phyloP scores from a whole-genome alignment of 2,797 vertebrate species.

The Setipinna tenuifilis region DNA sequence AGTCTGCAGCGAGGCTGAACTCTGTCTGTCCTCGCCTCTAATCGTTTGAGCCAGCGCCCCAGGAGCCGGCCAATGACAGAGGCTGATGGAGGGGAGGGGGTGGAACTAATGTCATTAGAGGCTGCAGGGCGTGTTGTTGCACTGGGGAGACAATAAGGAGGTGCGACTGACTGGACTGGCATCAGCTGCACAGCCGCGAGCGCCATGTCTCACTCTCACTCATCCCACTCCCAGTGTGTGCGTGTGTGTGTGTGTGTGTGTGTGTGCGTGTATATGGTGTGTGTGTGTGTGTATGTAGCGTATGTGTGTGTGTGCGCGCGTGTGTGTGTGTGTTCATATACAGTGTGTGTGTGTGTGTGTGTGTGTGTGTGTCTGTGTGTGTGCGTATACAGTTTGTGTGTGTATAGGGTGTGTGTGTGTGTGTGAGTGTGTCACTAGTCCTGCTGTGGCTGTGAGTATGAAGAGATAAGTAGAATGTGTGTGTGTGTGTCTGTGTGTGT shows the following conservation, averaged over 20 bases:
- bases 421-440: neutral
- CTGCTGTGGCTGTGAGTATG: neutral
- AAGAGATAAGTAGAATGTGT: too few relatives aligned
- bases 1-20: too few relatives aligned
- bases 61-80: neutral
- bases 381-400: neutral
- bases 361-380: neutral
- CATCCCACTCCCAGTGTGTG: too few relatives aligned
- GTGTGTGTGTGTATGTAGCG: neutral
- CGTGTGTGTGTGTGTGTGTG: slow-evolving; percentile 24
- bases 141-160: neutral
- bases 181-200: slow-evolving; percentile 26
- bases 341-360: neutral
- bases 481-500: neutral
- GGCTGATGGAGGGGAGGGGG: too few relatives aligned
- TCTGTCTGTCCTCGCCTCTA: neutral
- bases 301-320: neutral
- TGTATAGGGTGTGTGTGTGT: neutral
- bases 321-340: neutral
- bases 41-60: neutral
- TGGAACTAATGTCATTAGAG: too few relatives aligned
- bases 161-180: slow-evolving; percentile 17
- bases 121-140: too few relatives aligned
- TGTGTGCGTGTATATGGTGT: slow-evolving; percentile 35
- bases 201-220: slow-evolving; percentile 23